A percentile compares a stretch with the other conserved stretches of the same genome.
phyloP scores from a whole-genome alignment of 2,797 vertebrate species.

The Erithacus rubecula region DNA sequence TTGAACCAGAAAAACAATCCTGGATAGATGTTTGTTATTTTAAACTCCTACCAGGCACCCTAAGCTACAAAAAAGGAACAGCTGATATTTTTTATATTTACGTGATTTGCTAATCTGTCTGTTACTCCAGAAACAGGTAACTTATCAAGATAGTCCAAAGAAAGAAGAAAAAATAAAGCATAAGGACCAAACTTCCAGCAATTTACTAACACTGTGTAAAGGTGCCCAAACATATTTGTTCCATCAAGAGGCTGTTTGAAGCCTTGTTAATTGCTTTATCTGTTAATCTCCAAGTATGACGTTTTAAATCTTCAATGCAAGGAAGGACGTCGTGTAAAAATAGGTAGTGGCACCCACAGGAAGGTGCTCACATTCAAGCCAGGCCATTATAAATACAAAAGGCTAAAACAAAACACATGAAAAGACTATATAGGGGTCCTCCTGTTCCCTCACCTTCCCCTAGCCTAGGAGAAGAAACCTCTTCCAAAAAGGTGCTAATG shows the following conservation, averaged over 20 bases:
- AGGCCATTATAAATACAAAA: conserved; percentile 44
- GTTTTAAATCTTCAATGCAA: conserved; percentile 52
- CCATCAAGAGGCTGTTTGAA: conserved; percentile 45
- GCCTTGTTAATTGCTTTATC: conserved; percentile 47
- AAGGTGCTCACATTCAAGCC: conserved; percentile 5
- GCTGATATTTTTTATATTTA: conserved; percentile 22
- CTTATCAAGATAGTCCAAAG: conserved; percentile 3
- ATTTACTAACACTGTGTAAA: conserved; percentile 41
- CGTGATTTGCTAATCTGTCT: conserved; percentile 12
- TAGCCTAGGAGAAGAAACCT: conserved; percentile 5
- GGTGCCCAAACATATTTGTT: conserved; percentile 12
- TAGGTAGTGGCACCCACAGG: conserved; percentile 18
- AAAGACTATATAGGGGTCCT: not conserved
- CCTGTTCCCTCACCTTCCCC: not conserved
- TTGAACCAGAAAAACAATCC: conserved; percentile 17
- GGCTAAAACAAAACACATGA: conserved; percentile 46
- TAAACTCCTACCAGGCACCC: not conserved
- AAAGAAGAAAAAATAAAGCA: not conserved
- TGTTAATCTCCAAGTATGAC: conserved; percentile 40
- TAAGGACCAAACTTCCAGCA: not conserved
- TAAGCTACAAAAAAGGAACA: not conserved
- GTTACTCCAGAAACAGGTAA: conserved; percentile 19
- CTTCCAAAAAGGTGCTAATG: conserved; percentile 25
- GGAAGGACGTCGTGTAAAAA: conserved; percentile 32
- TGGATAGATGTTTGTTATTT: conserved; percentile 19